Conservation (phyloP, 64 coral and sea anemone genomes). For the Dendrophyllia cribrosa region DNA sequence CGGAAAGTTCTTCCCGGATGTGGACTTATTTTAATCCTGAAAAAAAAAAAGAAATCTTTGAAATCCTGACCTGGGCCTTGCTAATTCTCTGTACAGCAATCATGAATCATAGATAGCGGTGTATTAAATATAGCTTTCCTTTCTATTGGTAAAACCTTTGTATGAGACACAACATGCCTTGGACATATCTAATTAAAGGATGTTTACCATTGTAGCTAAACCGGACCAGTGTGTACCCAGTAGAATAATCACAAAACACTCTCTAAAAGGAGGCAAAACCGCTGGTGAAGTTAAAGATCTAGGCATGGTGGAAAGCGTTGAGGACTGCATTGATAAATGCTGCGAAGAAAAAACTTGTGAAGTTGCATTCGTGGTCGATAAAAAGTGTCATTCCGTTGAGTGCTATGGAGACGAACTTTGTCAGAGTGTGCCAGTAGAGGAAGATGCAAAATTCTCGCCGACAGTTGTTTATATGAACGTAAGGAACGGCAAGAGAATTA, state of each 20-base stretch:
- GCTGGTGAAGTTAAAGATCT: slow-evolving; percentile 88
- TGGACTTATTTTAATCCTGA: too few species aligned
- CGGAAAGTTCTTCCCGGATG: too few species aligned
- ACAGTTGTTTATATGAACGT: slow-evolving; percentile 93
- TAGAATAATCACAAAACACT: slow-evolving; percentile 83
- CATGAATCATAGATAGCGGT: too few species aligned
- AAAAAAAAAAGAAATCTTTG: too few species aligned
- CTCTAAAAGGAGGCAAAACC: slow-evolving; percentile 89
- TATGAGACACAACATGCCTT: too few species aligned
- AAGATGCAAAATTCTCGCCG: slow-evolving; percentile 72
- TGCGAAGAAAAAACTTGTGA: slow-evolving; percentile 80
- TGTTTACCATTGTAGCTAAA: background rate
- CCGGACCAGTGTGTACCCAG: slow-evolving; percentile 83
- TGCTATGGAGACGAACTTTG: slow-evolving; percentile 96
- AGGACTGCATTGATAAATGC: slow-evolving; percentile 96
- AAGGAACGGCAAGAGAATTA: slow-evolving; percentile 67
- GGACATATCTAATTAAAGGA: background rate
- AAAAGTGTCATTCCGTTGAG: slow-evolving; percentile 81
- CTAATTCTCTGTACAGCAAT: too few species aligned
- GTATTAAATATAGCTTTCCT: too few species aligned
- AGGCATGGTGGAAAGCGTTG: slow-evolving; percentile 71
- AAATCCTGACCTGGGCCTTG: too few species aligned
- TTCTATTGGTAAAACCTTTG: too few species aligned
- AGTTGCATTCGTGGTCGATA: slow-evolving; percentile 80
- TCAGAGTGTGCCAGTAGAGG: slow-evolving; percentile 66